phyloP scores from a whole-genome alignment of 2,113 vertebrate genomes.

The Entomyzon cyanotis region DNA sequence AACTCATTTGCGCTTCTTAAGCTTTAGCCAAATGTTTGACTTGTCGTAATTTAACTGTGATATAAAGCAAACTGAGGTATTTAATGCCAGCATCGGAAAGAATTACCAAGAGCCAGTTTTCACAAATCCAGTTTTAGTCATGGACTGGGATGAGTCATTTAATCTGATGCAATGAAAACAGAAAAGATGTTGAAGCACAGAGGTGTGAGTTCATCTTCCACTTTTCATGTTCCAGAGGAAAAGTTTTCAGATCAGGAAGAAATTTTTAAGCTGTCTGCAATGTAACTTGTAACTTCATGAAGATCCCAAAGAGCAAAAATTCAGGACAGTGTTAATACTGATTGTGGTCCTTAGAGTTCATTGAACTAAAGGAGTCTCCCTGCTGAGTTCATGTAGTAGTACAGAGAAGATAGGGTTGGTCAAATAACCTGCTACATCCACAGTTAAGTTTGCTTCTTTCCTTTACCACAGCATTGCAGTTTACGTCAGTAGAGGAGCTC shows the following conservation, averaged over 20 bases:
- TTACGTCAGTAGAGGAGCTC: neutral
- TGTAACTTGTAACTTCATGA: neutral
- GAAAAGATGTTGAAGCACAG: neutral
- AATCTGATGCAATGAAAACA: neutral
- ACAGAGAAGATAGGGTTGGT: neutral
- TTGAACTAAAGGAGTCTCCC: neutral
- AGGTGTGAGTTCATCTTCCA: neutral
- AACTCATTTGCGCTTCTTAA: neutral
- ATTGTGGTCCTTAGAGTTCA: neutral
- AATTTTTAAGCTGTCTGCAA: neutral
- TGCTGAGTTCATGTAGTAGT: neutral
- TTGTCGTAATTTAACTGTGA: slow-evolving; percentile 4
- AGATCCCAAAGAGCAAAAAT: neutral
- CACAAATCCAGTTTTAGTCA: neutral
- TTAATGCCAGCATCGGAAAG: neutral
- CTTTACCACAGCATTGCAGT: fast-evolving
- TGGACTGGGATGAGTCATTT: neutral
- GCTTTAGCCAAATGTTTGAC: slow-evolving; percentile 14
- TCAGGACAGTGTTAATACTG: neutral
- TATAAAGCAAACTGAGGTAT: neutral
- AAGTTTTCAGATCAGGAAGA: neutral
- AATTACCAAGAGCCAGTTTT: neutral
- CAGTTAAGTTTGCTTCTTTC: neutral
- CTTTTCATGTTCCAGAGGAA: neutral
- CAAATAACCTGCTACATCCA: neutral